These are phyloP conservation scores for Pachyseris speciosa DNA, from an alignment of 64 coral and sea anemone genomes.

Conservation along the genomic window DNA sequence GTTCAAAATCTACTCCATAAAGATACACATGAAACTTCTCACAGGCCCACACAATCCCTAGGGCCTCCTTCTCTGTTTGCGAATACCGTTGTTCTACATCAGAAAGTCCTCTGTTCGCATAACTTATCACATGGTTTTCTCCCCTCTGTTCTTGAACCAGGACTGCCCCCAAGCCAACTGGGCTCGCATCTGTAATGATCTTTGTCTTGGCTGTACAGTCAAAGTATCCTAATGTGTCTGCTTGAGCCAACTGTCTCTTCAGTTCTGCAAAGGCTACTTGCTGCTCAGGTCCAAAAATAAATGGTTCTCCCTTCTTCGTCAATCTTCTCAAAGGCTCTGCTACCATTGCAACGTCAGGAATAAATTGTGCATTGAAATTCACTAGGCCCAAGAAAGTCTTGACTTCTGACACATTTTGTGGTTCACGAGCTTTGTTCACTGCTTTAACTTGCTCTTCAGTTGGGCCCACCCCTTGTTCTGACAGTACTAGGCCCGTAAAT, in stretches of 20 bases:
- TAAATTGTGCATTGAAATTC: conserved; percentile 37
- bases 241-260: neutral
- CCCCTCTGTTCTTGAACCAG: no score
- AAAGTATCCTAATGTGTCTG: neutral
- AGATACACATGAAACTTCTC: conserved; percentile 43
- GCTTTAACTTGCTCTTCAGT: conserved; percentile 22
- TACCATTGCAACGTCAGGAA: neutral
- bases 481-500: conserved; percentile 35
- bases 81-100: conserved; percentile 19
- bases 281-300: neutral
- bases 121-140: no score
- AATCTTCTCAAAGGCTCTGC: conserved; percentile 22
- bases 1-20: conserved; percentile 49
- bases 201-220: neutral
- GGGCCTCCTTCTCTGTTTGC: no score
- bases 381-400: conserved; percentile 21
- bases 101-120: conserved; percentile 17
- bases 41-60: neutral
- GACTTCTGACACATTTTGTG: no score
- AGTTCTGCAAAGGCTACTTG: conserved; percentile 4
- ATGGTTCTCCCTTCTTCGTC: neutral
- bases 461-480: conserved; percentile 8
- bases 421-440: no score
- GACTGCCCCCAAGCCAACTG: no score
- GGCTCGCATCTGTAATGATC: conserved; percentile 38